phyloP scores from a whole-genome alignment of 2,797 vertebrate genomes.

The Poeciliopsis turneri region DNA sequence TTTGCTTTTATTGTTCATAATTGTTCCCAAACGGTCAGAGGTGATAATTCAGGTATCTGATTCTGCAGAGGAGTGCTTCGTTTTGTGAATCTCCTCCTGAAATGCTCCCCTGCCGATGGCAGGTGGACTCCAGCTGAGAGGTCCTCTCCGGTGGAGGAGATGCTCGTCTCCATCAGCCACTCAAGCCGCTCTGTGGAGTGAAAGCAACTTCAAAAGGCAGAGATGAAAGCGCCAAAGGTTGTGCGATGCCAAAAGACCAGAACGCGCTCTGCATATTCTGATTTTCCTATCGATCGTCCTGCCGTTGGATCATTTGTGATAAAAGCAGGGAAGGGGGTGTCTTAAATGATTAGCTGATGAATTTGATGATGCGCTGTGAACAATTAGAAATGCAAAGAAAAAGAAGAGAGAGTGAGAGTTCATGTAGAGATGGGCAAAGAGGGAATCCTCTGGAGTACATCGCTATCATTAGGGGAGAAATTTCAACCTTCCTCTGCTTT shows the following conservation, averaged over 20 bases:
- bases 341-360: conserved; percentile 80
- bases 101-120: conserved; percentile 43
- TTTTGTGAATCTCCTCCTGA: conserved; percentile 5
- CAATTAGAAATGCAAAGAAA: conserved; percentile 52
- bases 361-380: conserved; percentile 71
- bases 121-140: conserved; percentile 60
- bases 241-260: conserved; percentile 73
- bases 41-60: accelerated
- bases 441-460: conserved; percentile 50
- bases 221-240: conserved; percentile 79
- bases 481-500: conserved; percentile 46
- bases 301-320: conserved; percentile 65
- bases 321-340: conserved; percentile 64
- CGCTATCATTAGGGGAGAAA: conserved; percentile 43
- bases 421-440: conserved; percentile 8
- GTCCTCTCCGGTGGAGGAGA: conserved; percentile 48
- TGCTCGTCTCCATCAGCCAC: conserved; percentile 59
- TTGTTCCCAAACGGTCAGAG: background rate
- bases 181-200: conserved; percentile 65
- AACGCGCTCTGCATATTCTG: conserved; percentile 76
- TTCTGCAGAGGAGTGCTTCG: background rate
- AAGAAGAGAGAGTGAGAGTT: conserved; percentile 10
- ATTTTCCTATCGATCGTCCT: conserved; percentile 73
- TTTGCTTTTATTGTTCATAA: background rate
- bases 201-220: conserved; percentile 73